Evolutionary conservation across 1,140 invertebrate genomes (phyloP).

Genomic region (Drosophila albomicans): DNA sequence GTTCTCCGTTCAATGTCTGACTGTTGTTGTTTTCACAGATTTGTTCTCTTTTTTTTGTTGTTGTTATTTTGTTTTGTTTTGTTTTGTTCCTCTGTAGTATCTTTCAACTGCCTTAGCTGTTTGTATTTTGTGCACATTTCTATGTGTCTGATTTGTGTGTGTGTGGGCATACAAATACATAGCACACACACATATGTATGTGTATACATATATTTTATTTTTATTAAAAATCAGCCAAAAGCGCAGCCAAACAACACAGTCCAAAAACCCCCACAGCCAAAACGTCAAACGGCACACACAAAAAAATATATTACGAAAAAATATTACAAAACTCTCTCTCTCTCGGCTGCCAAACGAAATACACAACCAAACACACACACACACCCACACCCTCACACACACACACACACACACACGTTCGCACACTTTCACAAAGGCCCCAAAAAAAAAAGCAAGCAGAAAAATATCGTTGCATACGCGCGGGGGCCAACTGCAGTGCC

Average conservation of each 20-base stretch:
- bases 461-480: constrained; percentile 63
- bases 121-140: constrained; percentile 46
- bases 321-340: constrained; percentile 46
- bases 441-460: constrained; percentile 36
- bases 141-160: constrained; percentile 4
- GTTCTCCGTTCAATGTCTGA: constrained; percentile 39
- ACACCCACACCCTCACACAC: constrained; percentile 11
- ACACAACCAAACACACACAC: constrained; percentile 6
- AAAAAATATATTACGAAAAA: constrained; percentile 43
- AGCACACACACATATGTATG: not conserved
- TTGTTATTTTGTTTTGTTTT: too few species aligned
- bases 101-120: constrained; percentile 61
- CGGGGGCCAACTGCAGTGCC: constrained; percentile 35
- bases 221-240: constrained; percentile 62
- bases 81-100: constrained; percentile 2
- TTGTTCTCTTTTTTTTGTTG: not conserved
- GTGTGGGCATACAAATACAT: not conserved
- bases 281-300: constrained; percentile 53
- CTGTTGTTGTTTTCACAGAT: constrained; percentile 57
- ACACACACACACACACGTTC: constrained; percentile 2
- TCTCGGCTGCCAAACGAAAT: not conserved
- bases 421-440: constrained; percentile 18
- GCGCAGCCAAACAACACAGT: constrained; percentile 40
- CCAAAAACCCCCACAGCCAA: constrained; percentile 35
- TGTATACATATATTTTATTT: constrained; percentile 51